phyloP scores from a whole-genome alignment of 2,888 invertebrate genomes.

The Pantelozetes paolii region DNA sequence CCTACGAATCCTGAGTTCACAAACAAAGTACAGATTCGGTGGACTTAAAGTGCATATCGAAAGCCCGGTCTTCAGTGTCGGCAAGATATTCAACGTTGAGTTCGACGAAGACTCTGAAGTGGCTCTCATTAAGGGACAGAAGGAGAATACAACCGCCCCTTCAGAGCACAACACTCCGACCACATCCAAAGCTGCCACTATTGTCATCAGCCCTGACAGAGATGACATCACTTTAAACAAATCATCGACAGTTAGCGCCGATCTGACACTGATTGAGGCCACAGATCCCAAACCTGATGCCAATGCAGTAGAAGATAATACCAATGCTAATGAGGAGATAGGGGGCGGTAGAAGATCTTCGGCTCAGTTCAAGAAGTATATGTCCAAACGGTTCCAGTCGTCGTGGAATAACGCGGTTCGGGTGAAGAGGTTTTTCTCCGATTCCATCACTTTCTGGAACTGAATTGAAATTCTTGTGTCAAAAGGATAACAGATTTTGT shows the following conservation, averaged over 20 bases:
- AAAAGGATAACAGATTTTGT: not conserved
- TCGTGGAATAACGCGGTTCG: conserved; percentile 23
- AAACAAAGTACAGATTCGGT: conserved; percentile 37
- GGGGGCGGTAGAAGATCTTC: conserved; percentile 1
- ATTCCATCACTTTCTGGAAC: conserved; percentile 28
- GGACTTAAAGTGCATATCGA: conserved; percentile 36
- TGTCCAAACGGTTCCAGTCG: conserved; percentile 5
- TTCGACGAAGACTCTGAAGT: conserved; percentile 40
- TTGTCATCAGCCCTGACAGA: conserved; percentile 33
- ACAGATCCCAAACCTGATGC: not conserved
- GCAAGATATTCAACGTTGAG: conserved; percentile 41
- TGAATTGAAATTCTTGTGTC: not conserved
- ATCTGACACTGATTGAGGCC: conserved; percentile 35
- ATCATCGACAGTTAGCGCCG: conserved; percentile 23
- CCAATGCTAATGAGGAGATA: not conserved
- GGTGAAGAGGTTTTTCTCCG: conserved; percentile 28
- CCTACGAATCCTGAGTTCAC: conserved; percentile 34
- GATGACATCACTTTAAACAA: not conserved
- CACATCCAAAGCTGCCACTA: conserved; percentile 34
- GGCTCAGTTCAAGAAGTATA: not conserved
- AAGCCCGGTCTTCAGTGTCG: conserved; percentile 37
- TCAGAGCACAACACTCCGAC: not conserved
- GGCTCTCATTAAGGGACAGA: conserved; percentile 36
- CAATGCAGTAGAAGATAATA: not conserved
- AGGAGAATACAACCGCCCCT: not conserved